These are phyloP conservation scores for Drosophila glabriapex DNA, from an alignment of 2,888 invertebrate species.

Conservation along the genomic window DNA sequence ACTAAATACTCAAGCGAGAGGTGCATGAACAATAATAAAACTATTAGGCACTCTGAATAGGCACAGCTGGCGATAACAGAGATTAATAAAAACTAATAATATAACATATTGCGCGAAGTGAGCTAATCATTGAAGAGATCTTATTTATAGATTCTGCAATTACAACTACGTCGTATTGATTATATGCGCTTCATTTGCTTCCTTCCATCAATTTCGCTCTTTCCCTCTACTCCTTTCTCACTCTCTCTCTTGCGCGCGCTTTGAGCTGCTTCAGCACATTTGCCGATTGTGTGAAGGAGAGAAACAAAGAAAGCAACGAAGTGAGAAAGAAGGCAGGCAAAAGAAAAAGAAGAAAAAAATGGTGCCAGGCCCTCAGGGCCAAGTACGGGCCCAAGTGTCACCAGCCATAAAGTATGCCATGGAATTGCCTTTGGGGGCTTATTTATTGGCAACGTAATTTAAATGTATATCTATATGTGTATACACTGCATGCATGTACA, in stretches of 20 bases:
- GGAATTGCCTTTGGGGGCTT: conserved; percentile 50
- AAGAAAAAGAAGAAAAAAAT: conserved; percentile 3
- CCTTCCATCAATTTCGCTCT: background rate
- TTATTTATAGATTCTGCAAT: conserved; percentile 48
- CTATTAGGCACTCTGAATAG: conserved; percentile 18
- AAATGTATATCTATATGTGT: conserved; percentile 20
- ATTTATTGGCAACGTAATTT: conserved; percentile 61
- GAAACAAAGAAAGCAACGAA: background rate
- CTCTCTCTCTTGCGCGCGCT: background rate
- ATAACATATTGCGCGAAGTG: background rate
- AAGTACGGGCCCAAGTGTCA: conserved; percentile 47
- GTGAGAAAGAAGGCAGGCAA: background rate
- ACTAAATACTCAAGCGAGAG: background rate
- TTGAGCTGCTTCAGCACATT: conserved; percentile 1
- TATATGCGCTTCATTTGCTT: conserved; percentile 9
- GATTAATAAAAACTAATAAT: conserved; percentile 9
- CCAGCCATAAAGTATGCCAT: conserved; percentile 60
- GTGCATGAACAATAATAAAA: conserved; percentile 26
- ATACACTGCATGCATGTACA: too few species aligned
- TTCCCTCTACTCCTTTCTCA: background rate
- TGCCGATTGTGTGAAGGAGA: background rate
- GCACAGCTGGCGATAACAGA: conserved; percentile 8
- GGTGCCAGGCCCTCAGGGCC: conserved; percentile 24
- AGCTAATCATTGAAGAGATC: conserved; percentile 35
- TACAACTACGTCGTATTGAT: conserved; percentile 43